These are phyloP conservation scores for Batillaria attramentaria DNA, from an alignment of 1,140 invertebrate genomes.

Conservation along the genomic window DNA sequence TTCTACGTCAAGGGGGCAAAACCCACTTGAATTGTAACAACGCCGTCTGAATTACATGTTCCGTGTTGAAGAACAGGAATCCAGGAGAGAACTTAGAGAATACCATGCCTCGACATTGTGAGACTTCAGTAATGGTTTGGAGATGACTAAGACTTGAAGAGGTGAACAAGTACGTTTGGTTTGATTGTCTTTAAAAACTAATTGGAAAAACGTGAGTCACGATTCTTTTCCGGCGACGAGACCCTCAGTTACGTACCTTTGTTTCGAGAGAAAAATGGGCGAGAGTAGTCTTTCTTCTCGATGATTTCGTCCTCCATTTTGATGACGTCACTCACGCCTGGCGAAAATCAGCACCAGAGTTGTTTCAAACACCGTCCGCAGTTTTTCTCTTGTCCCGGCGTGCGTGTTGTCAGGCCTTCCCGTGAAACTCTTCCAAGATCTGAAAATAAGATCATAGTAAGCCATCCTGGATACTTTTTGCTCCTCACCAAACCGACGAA, in stretches of 20 bases:
- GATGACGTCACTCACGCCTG: not conserved
- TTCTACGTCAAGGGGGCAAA: too few relatives aligned
- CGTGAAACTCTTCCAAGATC: not conserved
- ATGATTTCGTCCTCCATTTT: constrained; percentile 32
- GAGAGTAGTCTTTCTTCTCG: constrained; percentile 40
- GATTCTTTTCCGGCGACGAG: too few relatives aligned
- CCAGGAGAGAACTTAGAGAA: too few relatives aligned
- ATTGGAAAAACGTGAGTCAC: too few relatives aligned
- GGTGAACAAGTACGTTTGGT: too few relatives aligned
- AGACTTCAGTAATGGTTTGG: too few relatives aligned
- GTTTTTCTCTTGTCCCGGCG: not conserved
- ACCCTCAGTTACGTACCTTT: constrained; percentile 39
- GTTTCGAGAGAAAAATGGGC: constrained; percentile 40
- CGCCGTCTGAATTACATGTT: too few relatives aligned
- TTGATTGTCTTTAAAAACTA: too few relatives aligned
- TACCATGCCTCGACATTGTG: too few relatives aligned
- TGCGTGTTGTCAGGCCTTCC: not conserved
- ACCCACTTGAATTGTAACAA: too few relatives aligned
- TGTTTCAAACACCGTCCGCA: not conserved
- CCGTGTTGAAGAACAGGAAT: too few relatives aligned
- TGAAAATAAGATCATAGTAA: not conserved
- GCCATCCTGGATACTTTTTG: not conserved
- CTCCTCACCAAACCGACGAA: not conserved
- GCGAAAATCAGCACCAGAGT: not conserved
- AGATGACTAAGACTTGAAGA: too few relatives aligned